Base-by-base conservation (phyloP, 2,888 invertebrate genomes). In the Lapara coniferarum region DNA sequence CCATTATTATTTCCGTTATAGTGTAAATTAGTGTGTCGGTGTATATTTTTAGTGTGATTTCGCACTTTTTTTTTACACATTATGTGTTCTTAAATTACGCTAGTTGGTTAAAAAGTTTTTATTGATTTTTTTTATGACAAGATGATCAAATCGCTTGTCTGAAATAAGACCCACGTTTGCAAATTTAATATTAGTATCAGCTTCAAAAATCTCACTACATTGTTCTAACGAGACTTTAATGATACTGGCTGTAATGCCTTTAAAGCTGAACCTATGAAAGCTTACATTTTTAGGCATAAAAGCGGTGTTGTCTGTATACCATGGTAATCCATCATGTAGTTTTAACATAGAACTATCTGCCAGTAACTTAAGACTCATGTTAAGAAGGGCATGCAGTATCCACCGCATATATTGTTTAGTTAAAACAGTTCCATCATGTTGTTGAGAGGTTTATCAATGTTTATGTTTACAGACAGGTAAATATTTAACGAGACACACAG, bases 371-470 rank as follows among this genome's bases (percentile, higher is more conserved):
- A 1, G 19, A 55, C 10, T 19, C 0, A 58, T 16, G 14, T 16
- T 16, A 59, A 16, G 16, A 59, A 59, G 59, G 59, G 59, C 59
- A 2, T 46, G 10, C 16, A 19, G 2, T 37, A 37, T 8, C 13
- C 49, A 19, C 49, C 19, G 49, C 12, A 19, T 63, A 49, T 25
- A 37, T 37, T 49, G 46, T 10, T 55, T 19, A 55, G 55, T 55
- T 59, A 46, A 63, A 63, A 63, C 59, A 63, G 63, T 63, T 63
- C 13, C 63, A 49, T 63, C 63, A 63, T 49, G 19, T 19, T 63
- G 19, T 19, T 13, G 13, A 46, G 58, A 59, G 0, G 46, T 49
- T 63, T 63, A 63, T 49, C 63, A 49, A 7, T 63, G 63, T 63
- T 46, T 63, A 49, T 49, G 49, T 49, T 63, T 12, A 63, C 49